Conservation (phyloP, 2,113 vertebrate genomes). For the Spea bombifrons region DNA sequence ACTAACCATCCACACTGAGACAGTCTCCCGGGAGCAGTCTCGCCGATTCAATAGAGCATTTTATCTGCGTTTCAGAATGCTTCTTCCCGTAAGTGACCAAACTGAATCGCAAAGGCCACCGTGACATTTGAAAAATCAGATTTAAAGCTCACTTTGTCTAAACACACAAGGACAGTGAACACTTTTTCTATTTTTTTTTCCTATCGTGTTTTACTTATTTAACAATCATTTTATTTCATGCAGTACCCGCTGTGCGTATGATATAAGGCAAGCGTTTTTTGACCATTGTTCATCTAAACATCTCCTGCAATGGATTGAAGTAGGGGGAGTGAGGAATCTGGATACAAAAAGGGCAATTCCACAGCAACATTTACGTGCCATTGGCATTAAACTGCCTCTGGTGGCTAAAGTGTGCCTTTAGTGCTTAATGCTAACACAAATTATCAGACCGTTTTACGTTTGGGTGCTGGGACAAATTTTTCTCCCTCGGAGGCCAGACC, state of each 20-base stretch:
- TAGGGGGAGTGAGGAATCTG: no score
- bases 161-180: conserved; percentile 27
- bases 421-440: no score
- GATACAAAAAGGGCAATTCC: no score
- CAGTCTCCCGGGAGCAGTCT: conserved; percentile 30
- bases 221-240: conserved; percentile 21
- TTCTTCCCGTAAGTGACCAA: conserved; percentile 28
- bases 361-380: no score
- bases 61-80: conserved; percentile 28
- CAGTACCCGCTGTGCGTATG: background rate
- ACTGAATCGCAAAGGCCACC: conserved; percentile 28
- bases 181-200: conserved; percentile 4
- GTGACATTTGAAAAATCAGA: conserved; percentile 43
- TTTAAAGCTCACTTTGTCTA: conserved; percentile 30
- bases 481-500: no score
- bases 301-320: no score
- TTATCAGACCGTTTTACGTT: no score
- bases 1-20: conserved; percentile 6
- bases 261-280: background rate
- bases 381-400: no score
- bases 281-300: no score
- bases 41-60: conserved; percentile 34
- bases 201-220: conserved; percentile 2
- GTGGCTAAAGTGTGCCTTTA: no score
- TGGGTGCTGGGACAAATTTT: no score